Evolutionary conservation across 2,888 invertebrate genomes (phyloP), one percentile per base, ranked within the genome.

Genomic region (Timema cristinae): DNA sequence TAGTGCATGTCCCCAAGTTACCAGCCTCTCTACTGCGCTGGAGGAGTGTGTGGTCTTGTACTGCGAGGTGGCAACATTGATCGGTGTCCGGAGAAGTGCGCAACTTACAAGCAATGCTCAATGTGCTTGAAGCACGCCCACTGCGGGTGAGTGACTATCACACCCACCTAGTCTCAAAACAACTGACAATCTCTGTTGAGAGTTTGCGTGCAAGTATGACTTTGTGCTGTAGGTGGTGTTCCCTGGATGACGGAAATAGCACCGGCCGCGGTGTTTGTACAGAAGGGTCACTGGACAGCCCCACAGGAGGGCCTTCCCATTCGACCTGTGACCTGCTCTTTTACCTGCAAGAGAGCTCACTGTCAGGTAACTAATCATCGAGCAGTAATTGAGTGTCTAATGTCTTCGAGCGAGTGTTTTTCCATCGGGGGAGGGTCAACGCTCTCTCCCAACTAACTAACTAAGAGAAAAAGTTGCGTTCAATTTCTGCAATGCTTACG

Each of bases 1-100:
- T 32, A 86, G 84, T 97, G 97, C 78, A 89, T 97, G 76, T 91
- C 95, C 0, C 93, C 95, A 0, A 90, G 92, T 11, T 93, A 93
- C 78, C 92, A 94, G 78, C 90, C 93, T 0, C 85, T 97, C 5
- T 91, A 93, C 75, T 97, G 97, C 79, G 91, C 94, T 11, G 95
- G 94, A 0, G 97, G 97, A 0, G 92, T 93, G 0, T 97, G 97
- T 80, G 96, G 97, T 0, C 84, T 93, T 5, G 92, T 95, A 0
- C 81, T 95, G 32, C 87, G 87, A 50, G 87, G 89, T 67, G 86
- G 87, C 0, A 87, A 89, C 71, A 78, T 81, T 50, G 86, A 87
- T 69, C 90, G 91, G 75, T 97, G 97, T 78, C 97, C 97, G 0
- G 91, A 91, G 73, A 92, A 93, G 0, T 97, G 97, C 78, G 87